Evolutionary conservation across 2,113 vertebrate species (phyloP), one percentile per base, ranked within the genome.

Genomic region (Fukomys damarensis): DNA sequence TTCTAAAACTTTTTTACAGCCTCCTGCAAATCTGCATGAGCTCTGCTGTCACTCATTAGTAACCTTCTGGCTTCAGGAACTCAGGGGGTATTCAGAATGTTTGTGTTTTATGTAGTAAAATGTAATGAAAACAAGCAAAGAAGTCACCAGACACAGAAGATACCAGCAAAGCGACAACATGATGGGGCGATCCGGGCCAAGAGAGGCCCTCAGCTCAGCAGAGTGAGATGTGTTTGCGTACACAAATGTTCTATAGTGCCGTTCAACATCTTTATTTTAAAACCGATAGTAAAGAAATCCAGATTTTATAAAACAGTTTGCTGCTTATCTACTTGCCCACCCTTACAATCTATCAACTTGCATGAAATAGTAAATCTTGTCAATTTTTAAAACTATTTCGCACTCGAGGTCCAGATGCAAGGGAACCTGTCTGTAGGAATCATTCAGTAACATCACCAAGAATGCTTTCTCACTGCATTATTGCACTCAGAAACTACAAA

Each of bases 331-430:
- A n/a, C 49, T 92, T 89, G 35, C 4, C 8, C 79, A 28, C 49
- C 30, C 46, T 93, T 66, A 56, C 3, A 90, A 49, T 38, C 12
- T 56, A 94, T 93, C 72, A 86, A 28, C 65, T 79, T 54, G 28
- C 95, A 80, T 16, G 41, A 58, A 14, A 96, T 14, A 63, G 28
- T 19, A 35, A 88, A 65, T 85, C 35, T 24, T 91, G 59, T 28
- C 14, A 38, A 77, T 91, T 96, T 86, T 68, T 38, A 74, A 93
- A 96, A 74, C 22, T 82, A 86, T 89, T 63, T 96, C 96, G 77
- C 43, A 83, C 19, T 86, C 77, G 63, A 95, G 14, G 43, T 74
- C n/a, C 56, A 96, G 95, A 74, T 35, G 87, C 49, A 86, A 12
- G 4, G 38, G 24, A 14, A 68, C 24, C 5, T 58, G 35, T 52